These are phyloP conservation scores for Battus philenor DNA, from an alignment of 1,140 invertebrate species.

Conservation along the genomic window DNA sequence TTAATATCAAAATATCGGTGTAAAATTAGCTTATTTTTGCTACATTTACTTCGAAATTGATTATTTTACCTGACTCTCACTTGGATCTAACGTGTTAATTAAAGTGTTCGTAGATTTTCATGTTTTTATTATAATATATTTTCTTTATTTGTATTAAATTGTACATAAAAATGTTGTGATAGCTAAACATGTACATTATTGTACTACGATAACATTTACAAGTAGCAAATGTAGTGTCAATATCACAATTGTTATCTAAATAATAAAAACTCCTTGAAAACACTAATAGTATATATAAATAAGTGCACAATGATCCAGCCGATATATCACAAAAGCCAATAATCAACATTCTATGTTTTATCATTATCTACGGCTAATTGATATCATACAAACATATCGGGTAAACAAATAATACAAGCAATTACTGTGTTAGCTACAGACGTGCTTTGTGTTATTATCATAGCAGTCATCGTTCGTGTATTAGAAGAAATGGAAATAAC, in stretches of 20 bases:
- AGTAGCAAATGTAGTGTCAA: not conserved
- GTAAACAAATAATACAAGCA: conserved; percentile 54
- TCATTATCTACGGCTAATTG: conserved; percentile 65
- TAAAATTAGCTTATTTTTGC: no score
- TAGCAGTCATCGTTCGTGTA: conserved; percentile 26
- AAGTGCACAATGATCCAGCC: conserved; percentile 26
- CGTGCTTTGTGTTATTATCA: conserved; percentile 48
- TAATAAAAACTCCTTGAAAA: no score
- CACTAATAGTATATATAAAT: no score
- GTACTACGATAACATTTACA: not conserved
- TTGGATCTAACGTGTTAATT: no score
- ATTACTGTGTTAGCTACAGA: conserved; percentile 43
- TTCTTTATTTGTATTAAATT: not conserved
- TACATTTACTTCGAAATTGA: no score
- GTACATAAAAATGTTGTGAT: not conserved
- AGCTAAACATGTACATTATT: not conserved
- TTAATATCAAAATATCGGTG: no score
- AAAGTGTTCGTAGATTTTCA: not conserved
- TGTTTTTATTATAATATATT: not conserved
- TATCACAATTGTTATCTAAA: no score
- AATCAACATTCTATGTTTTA: conserved; percentile 49
- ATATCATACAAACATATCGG: conserved; percentile 67
- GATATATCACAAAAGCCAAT: conserved; percentile 39
- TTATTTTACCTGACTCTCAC: no score
- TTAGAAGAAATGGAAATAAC: conserved; percentile 38